phyloP scores from a whole-genome alignment of 2,888 invertebrate genomes.

The Acleris holmiana region DNA sequence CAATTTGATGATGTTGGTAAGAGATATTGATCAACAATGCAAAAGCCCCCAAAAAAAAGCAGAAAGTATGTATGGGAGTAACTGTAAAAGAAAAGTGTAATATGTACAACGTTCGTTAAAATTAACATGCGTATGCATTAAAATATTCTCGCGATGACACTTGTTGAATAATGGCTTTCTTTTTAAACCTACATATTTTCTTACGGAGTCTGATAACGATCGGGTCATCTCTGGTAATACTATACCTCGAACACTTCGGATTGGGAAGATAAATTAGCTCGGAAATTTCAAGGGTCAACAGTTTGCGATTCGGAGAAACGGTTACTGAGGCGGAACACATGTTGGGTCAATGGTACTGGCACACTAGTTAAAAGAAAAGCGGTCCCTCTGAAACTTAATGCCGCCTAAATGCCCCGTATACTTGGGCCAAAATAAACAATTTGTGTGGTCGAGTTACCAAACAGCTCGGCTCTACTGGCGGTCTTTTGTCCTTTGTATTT shows the following conservation, averaged over 20 bases:
- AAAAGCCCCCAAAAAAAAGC: slow-evolving; percentile 11
- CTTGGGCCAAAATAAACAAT: slow-evolving; percentile 52
- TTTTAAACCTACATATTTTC: slow-evolving; percentile 29
- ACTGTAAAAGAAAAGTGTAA: slow-evolving; percentile 26
- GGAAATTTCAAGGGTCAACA: slow-evolving; percentile 51
- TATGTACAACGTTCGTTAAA: slow-evolving; percentile 21
- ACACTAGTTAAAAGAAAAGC: slow-evolving; percentile 25
- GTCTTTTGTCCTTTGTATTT: slow-evolving; percentile 30
- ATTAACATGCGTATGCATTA: slow-evolving; percentile 27
- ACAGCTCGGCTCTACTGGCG: slow-evolving; percentile 25
- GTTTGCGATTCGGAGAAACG: slow-evolving; percentile 53
- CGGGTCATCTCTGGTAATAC: slow-evolving; percentile 47
- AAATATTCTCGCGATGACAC: slow-evolving; percentile 29
- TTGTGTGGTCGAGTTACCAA: slow-evolving; percentile 46
- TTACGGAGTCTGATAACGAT: slow-evolving; percentile 35
- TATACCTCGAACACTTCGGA: slow-evolving; percentile 53
- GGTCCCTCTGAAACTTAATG: slow-evolving; percentile 45
- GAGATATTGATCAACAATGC: slow-evolving; percentile 29
- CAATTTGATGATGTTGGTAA: slow-evolving; percentile 3
- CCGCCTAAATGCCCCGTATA: slow-evolving; percentile 48
- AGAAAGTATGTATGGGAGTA: slow-evolving; percentile 2
- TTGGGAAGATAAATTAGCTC: slow-evolving; percentile 58
- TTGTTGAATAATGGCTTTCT: slow-evolving; percentile 31
- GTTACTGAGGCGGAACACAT: slow-evolving; percentile 34
- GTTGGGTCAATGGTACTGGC: slow-evolving; percentile 40